Percentiles rank a stretch among this genome's conserved stretches.
Conservation (phyloP, 92 coral and sea anemone species). For the Palythoa heliodiscus region DNA sequence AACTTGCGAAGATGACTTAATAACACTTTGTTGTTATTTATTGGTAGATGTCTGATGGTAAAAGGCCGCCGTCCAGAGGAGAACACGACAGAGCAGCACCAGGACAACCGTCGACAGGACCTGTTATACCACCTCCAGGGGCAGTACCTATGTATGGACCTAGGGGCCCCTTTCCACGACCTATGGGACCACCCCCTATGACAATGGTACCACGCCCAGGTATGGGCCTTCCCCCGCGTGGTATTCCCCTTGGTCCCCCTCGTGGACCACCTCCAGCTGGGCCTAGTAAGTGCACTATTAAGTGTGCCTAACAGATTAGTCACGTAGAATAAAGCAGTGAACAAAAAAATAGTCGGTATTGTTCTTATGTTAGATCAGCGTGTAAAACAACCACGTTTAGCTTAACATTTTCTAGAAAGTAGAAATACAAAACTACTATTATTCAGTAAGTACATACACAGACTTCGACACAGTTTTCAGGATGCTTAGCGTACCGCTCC, state of each 20-base stretch:
- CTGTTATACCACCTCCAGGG: constrained; percentile 31
- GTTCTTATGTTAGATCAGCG: no score
- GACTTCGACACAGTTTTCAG: no score
- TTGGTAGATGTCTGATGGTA: constrained; percentile 23
- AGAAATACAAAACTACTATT: no score
- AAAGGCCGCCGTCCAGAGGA: constrained; percentile 28
- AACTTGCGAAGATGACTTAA: no score
- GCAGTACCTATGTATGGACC: constrained; percentile 24
- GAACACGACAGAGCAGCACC: constrained; percentile 28
- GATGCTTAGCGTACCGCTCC: no score
- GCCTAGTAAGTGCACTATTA: constrained; percentile 14
- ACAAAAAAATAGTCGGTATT: no score
- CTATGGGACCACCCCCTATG: constrained; percentile 31
- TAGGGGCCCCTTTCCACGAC: constrained; percentile 32
- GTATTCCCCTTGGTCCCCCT: constrained; percentile 19
- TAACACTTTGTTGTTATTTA: neutral
- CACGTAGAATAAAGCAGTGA: no score
- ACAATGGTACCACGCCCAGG: constrained; percentile 30
- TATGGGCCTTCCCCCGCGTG: constrained; percentile 16
- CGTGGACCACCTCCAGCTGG: constrained; percentile 29
- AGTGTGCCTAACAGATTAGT: no score
- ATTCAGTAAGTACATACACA: no score
- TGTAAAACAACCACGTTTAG: no score
- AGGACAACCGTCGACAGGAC: constrained; percentile 21
- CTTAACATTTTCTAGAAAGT: no score